phyloP scores from a whole-genome alignment of 2,888 invertebrate species.

The Eilema sororculum region DNA sequence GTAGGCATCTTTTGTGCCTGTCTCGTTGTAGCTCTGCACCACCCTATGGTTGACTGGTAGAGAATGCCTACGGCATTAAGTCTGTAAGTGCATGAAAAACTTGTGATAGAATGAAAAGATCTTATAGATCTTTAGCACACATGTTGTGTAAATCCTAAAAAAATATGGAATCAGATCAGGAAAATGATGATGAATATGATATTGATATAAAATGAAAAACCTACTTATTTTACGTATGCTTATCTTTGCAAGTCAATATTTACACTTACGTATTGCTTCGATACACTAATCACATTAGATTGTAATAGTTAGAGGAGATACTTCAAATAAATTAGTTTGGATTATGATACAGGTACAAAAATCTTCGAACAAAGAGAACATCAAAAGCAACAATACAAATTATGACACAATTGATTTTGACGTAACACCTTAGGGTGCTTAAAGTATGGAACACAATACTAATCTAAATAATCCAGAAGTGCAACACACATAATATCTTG shows the following conservation, averaged over 20 bases:
- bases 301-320: constrained; percentile 10
- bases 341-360: neutral
- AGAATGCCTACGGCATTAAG: too few species aligned
- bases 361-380: neutral
- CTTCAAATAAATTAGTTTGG: neutral
- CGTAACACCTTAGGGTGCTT: neutral
- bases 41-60: too few species aligned
- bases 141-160: neutral
- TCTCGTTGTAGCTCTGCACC: too few species aligned
- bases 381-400: neutral
- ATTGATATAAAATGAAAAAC: neutral
- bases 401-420: neutral
- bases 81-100: too few species aligned
- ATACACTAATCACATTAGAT: constrained; percentile 47
- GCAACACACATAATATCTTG: neutral
- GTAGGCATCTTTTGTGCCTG: too few species aligned
- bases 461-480: neutral
- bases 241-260: constrained; percentile 37
- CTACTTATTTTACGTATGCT: constrained; percentile 11
- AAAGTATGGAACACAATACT: neutral
- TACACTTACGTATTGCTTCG: constrained; percentile 53
- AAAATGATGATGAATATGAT: neutral
- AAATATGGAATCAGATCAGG: neutral
- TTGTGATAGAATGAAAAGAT: neutral
- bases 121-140: neutral